Base-by-base conservation (phyloP, 2,888 invertebrate species). In the Cataglyphis cursor region DNA sequence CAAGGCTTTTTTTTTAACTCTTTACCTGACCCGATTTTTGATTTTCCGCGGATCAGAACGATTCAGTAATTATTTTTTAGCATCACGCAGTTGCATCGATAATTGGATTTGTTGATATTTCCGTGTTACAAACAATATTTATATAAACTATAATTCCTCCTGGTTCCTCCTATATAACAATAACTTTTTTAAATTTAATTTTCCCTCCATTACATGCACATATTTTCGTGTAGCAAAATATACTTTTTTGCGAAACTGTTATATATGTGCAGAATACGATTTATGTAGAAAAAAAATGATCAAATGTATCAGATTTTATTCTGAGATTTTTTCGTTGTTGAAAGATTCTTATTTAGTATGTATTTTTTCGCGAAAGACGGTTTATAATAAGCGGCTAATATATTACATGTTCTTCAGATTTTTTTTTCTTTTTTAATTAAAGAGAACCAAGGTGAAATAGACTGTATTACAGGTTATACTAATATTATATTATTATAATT, bases 401-500 rank as follows among this genome's bases (percentile, higher is more conserved):
- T 38, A 28, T 65, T 48, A 76, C 15, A 54, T 15, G 66, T 80
- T 48, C 44, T 24, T 35, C 24, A 35, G 18, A 44, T 38, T 35
- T 48, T 31, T 44, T 38, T 35, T 48, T 31, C 35, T 44, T 73
- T 48, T 57, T n/a, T 73, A 57, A 80, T 80, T 59, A 80, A 57
- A 59, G 78, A 74, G 73, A 59, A 73, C 44, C 59, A 57, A 72
- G 31, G 31, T 31, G 44, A 73, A 73, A 12, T 57, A 59, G 59
- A 78, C 44, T 57, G 44, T 57, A 73, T 80, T 73, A 76, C 54
- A 59, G 59, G 57, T 5, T 35, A 6, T 35, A 35, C 35, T 35
- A 35, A 35, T 35, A 35, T 35, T 35, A 35, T 35, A 35, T 35
- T 35, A 35, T 35, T n/a, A 51, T n/a, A 44, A 44, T 70, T 54